Evolutionary conservation across 1,140 invertebrate species (phyloP).

Genomic region (Odontomachus brunneus): DNA sequence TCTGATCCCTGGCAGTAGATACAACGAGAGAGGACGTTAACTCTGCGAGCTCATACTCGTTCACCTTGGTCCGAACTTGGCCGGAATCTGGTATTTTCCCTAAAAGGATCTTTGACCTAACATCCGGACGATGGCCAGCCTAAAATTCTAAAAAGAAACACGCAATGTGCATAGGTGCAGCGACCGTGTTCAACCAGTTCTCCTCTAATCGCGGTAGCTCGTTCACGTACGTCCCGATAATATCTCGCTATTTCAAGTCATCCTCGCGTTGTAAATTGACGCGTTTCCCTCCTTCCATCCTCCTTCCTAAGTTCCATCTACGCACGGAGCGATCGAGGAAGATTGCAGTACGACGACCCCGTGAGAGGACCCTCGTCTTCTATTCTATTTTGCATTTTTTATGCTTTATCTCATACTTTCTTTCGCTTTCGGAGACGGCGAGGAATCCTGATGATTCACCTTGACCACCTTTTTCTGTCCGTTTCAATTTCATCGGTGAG

Average conservation of each 20-base stretch:
- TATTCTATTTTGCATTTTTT: background rate
- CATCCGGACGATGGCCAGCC: background rate
- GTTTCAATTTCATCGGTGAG: background rate
- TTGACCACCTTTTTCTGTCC: too few species aligned
- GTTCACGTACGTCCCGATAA: too few species aligned
- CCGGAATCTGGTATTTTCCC: background rate
- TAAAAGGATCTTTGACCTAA: slow-evolving; percentile 3
- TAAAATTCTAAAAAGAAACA: too few species aligned
- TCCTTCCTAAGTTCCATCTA: too few species aligned
- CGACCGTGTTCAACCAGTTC: too few species aligned
- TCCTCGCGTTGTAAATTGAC: too few species aligned
- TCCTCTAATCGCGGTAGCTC: too few species aligned
- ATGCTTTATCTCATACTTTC: background rate
- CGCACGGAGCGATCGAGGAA: too few species aligned
- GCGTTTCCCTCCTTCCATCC: too few species aligned
- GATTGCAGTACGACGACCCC: too few species aligned
- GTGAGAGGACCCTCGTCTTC: background rate
- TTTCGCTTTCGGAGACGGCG: background rate
- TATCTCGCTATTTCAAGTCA: too few species aligned
- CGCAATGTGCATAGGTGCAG: background rate
- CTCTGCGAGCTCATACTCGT: background rate
- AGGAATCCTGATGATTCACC: background rate
- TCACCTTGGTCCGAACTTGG: background rate
- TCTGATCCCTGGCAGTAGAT: too few species aligned
- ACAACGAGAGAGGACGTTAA: background rate